These are phyloP conservation scores for Neofelis nebulosa DNA, from an alignment of 2,113 vertebrate species.

Conservation along the genomic window DNA sequence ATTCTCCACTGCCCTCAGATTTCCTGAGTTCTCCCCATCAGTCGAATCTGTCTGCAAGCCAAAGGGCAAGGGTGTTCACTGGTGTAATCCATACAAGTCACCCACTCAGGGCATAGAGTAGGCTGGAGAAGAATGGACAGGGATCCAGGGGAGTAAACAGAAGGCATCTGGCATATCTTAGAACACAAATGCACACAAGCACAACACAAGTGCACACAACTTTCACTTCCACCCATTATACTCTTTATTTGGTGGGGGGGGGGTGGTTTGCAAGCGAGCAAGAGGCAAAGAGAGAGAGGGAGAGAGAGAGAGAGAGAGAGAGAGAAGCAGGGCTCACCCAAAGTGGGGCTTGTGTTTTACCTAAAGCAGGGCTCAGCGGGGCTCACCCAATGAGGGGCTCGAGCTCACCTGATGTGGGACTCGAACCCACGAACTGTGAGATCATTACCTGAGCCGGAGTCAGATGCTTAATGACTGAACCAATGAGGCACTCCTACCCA, in stretches of 20 bases:
- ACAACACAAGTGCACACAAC: accelerated
- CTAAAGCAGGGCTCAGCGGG: too few relatives aligned
- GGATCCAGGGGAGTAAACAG: background rate
- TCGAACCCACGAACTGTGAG: too few relatives aligned
- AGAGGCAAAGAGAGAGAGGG: too few relatives aligned
- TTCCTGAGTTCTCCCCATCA: background rate
- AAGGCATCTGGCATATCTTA: background rate
- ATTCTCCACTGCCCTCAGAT: background rate
- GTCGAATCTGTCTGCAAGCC: background rate
- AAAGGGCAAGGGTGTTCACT: background rate
- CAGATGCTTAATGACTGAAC: too few relatives aligned
- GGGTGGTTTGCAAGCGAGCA: too few relatives aligned
- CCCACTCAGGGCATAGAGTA: background rate
- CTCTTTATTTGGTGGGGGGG: background rate
- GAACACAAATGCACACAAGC: background rate
- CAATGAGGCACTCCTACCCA: background rate
- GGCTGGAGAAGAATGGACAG: background rate
- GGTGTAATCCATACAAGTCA: background rate
- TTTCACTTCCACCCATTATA: background rate
- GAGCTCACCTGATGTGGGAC: too few relatives aligned
- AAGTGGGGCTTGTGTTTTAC: too few relatives aligned
- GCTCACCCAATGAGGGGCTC: too few relatives aligned
- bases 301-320: too few relatives aligned
- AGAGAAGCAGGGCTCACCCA: too few relatives aligned
- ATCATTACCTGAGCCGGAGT: too few relatives aligned